These are phyloP conservation scores for Quadroppia sp. DNA, from an alignment of 2,888 invertebrate species.

Conservation along the genomic window DNA sequence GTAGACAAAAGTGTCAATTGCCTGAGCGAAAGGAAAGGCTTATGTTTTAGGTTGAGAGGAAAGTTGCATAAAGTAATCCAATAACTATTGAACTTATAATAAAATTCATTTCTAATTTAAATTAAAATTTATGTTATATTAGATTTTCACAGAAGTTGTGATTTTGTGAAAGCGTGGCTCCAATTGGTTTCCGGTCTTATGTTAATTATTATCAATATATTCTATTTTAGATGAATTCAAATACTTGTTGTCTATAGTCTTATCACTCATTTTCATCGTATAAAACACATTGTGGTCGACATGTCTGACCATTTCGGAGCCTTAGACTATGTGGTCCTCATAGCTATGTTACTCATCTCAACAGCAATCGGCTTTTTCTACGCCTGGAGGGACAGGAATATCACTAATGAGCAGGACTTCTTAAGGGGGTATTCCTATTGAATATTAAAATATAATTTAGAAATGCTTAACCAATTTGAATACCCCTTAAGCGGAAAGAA, in stretches of 20 bases:
- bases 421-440: conserved; percentile 50
- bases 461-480: background rate
- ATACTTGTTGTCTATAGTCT: too few relatives aligned
- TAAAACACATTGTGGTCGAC: too few relatives aligned
- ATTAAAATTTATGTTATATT: too few relatives aligned
- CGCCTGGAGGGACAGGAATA: conserved; percentile 57
- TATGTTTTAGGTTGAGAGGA: too few relatives aligned
- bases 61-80: background rate
- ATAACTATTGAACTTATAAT: too few relatives aligned
- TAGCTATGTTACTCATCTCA: conserved; percentile 50
- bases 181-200: background rate
- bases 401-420: conserved; percentile 56
- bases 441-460: too few relatives aligned
- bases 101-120: too few relatives aligned
- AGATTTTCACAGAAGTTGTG: background rate
- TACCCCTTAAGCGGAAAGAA: conserved; percentile 47
- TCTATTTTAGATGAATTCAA: background rate
- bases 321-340: conserved; percentile 51
- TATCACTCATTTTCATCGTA: background rate
- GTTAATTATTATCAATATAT: background rate
- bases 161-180: background rate
- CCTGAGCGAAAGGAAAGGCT: too few relatives aligned
- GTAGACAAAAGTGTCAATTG: too few relatives aligned
- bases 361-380: conserved; percentile 52
- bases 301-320: conserved; percentile 27